Conservation (phyloP, 2,797 vertebrate species). For the Selene dorsalis region DNA sequence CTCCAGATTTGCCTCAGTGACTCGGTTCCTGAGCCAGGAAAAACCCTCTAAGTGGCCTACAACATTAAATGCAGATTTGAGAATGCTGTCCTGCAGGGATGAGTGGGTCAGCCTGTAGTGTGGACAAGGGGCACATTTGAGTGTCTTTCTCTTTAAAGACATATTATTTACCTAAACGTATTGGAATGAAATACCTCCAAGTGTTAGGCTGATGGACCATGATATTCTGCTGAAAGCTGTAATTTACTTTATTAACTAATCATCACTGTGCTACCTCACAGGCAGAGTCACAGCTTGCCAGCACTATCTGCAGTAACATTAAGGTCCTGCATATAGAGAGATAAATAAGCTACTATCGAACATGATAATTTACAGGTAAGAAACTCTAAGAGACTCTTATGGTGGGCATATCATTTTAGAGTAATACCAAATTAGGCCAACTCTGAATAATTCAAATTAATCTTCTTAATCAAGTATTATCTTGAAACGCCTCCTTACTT, state of each 20-base stretch:
- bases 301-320: neutral
- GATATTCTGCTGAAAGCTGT: neutral
- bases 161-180: neutral
- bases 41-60: neutral
- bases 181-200: neutral
- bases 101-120: neutral
- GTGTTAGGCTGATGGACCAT: neutral
- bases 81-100: neutral
- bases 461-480: slow-evolving; percentile 74
- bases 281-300: neutral
- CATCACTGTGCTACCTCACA: neutral
- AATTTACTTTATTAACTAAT: neutral
- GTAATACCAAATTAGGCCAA: slow-evolving; percentile 57
- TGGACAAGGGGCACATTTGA: neutral
- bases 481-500: slow-evolving; percentile 66
- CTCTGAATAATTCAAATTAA: slow-evolving; percentile 71
- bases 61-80: neutral
- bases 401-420: slow-evolving; percentile 33
- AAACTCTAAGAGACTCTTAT: neutral
- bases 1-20: slow-evolving; percentile 2
- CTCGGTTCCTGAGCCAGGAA: neutral
- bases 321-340: neutral
- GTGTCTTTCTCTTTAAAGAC: neutral
- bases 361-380: slow-evolving; percentile 4
- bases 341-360: neutral